Percentiles rank a stretch among this genome's conserved stretches.
phyloP scores from a whole-genome alignment of 2,113 vertebrate species.

The Copsychus sechellarum region DNA sequence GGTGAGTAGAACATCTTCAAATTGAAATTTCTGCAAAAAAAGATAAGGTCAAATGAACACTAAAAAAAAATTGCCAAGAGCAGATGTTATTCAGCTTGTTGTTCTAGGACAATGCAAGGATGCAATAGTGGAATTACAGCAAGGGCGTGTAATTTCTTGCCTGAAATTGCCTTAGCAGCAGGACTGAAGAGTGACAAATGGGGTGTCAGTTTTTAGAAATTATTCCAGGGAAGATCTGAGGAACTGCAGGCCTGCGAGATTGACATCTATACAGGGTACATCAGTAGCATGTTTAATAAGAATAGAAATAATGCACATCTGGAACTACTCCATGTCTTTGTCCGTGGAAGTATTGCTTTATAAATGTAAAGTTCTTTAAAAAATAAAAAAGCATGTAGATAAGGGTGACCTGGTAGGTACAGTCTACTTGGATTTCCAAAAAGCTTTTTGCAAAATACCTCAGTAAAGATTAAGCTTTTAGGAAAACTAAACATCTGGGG shows the following conservation, averaged over 20 bases:
- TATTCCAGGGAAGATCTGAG: conserved; percentile 19
- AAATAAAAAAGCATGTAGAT: neutral
- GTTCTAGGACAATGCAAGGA: neutral
- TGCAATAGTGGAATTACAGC: neutral
- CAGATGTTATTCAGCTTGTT: neutral
- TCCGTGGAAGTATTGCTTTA: neutral
- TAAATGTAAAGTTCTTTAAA: neutral
- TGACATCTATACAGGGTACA: neutral
- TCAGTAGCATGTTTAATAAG: conserved; percentile 15
- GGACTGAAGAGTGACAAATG: neutral
- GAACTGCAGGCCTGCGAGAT: neutral
- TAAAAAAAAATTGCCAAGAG: neutral
- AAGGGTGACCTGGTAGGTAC: neutral
- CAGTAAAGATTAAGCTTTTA: conserved; percentile 1
- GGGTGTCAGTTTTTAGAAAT: neutral
- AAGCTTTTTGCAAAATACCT: conserved; percentile 17
- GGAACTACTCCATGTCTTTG: conserved; percentile 26
- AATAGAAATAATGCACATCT: conserved; percentile 26
- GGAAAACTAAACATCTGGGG: conserved; percentile 21
- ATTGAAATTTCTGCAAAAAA: conserved; percentile 8
- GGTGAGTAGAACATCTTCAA: neutral
- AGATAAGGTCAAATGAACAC: neutral
- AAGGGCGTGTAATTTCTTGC: neutral
- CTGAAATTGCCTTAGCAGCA: neutral
- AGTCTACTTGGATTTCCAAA: conserved; percentile 6